phyloP scores from a whole-genome alignment of 1,140 invertebrate genomes.

The Philotrypesis tridentata region DNA sequence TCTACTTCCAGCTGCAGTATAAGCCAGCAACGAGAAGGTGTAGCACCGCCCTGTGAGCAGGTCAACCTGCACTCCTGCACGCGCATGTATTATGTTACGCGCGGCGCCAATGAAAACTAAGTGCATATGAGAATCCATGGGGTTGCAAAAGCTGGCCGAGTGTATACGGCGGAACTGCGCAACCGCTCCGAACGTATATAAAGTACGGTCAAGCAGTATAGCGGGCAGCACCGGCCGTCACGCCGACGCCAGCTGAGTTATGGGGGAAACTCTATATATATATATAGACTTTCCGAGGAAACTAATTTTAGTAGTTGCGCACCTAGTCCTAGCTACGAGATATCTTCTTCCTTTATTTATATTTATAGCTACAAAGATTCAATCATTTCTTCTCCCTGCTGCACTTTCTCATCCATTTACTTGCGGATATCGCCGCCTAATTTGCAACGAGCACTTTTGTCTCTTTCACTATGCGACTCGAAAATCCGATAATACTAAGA shows the following conservation, averaged over 20 bases:
- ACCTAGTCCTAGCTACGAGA: no score
- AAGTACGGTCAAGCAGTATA: constrained; percentile 64
- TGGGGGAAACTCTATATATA: no score
- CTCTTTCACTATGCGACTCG: neutral
- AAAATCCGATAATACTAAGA: neutral
- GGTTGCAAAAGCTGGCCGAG: constrained; percentile 62
- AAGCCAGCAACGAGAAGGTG: neutral
- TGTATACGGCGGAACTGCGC: no score
- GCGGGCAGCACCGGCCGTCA: constrained; percentile 41
- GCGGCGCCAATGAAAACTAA: constrained; percentile 74
- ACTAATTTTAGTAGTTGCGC: no score
- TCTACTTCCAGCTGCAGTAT: no score
- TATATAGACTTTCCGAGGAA: constrained; percentile 27
- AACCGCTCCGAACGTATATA: constrained; percentile 57
- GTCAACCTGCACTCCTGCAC: no score
- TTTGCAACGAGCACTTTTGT: neutral
- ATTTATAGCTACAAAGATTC: no score
- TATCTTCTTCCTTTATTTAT: constrained; percentile 18
- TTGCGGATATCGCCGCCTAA: neutral
- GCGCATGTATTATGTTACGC: constrained; percentile 72
- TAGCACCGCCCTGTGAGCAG: constrained; percentile 66
- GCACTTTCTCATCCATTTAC: constrained; percentile 20
- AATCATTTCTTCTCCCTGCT: no score
- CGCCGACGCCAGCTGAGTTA: constrained; percentile 31
- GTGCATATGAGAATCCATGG: constrained; percentile 74